A percentile compares a stretch with the other conserved stretches of the same genome.
These are phyloP conservation scores for Silurus aristotelis DNA, from an alignment of 2,797 vertebrate genomes.

Conservation along the genomic window DNA sequence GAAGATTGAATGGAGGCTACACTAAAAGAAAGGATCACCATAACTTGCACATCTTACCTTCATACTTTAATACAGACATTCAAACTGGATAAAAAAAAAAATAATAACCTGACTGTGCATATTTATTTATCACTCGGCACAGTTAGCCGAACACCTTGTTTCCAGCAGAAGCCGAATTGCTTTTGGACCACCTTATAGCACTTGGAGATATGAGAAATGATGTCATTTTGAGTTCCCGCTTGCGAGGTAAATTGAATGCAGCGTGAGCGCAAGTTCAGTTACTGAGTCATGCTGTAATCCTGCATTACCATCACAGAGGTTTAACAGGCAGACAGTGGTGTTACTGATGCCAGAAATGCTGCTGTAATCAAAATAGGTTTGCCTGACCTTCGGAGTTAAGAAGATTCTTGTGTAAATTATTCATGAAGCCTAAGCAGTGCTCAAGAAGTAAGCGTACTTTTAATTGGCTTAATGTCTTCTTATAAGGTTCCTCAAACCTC, in stretches of 20 bases:
- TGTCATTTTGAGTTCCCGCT: neutral
- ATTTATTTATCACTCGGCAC: neutral
- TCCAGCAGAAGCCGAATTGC: neutral
- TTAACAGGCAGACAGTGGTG: constrained; percentile 55
- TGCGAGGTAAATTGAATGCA: constrained; percentile 31
- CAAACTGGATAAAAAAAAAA: neutral
- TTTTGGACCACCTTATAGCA: neutral
- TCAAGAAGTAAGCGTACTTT: neutral
- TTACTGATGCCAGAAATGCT: constrained; percentile 29
- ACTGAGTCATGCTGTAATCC: constrained; percentile 68
- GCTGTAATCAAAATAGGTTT: constrained; percentile 24
- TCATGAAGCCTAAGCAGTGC: neutral
- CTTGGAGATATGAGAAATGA: neutral
- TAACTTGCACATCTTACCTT: neutral
- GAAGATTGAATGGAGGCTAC: too few relatives aligned
- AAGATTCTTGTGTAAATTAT: neutral
- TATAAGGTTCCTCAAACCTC: neutral
- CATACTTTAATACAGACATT: neutral
- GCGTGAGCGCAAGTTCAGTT: constrained; percentile 54
- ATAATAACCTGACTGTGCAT: neutral
- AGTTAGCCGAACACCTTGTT: neutral
- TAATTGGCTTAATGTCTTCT: neutral
- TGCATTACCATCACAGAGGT: constrained; percentile 62
- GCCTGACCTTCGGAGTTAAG: constrained; percentile 3
- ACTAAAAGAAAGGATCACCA: too few relatives aligned